Base-by-base conservation (phyloP, 1,140 invertebrate genomes). In the Nixonia krombeini region DNA sequence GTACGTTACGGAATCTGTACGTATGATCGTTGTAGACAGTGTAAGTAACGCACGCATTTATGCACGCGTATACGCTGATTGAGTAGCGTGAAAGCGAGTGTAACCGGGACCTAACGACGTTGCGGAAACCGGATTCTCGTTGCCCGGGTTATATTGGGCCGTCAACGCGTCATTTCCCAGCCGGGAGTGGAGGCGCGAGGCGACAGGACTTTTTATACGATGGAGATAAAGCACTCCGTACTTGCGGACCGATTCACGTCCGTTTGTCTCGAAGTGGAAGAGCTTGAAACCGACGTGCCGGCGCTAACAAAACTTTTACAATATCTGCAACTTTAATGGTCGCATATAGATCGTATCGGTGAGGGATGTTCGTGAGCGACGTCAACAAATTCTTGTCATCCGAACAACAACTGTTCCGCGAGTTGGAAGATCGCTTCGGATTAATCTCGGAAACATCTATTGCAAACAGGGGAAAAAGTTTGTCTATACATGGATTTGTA, bases 81-180 rank as follows among this genome's bases (percentile, higher is more conserved):
- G 2, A 6, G 21, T 21, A 21, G 40, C 46, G 45, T 37, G 45
- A 45, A 35, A 9, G 13, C 17, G 2, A 10, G 38, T 23, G 25
- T 52, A 18, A 52, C 35, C n/a, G 16, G 21, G 33, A 25, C 16
- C 29, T 45, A 37, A 44, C 45, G 46, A 42, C 42, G 44, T 50
- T 44, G 45, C 17, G 33, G 28, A 35, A 40, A 18, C 1, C 28
- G 51, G 25, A 68, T 68, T 62, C 61, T 51, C 56, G 35, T 9
- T 29, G 9, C 33, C 5, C 7, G 28, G 35, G 58, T 53, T n/a
- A n/a, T 68, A 67, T 67, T 56, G 46, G 52, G 42, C 15, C 31
- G 56, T 68, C 59, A 68, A 70, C 53, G 62, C 38, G 33, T 21
- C 44, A 17, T 62, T 37, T 37, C 46, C 50, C 33, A 53, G 57